Percentiles rank a stretch among this genome's conserved stretches.
These are phyloP conservation scores for Pogonocherus hispidulus DNA, from an alignment of 2,888 invertebrate genomes.

Conservation along the genomic window DNA sequence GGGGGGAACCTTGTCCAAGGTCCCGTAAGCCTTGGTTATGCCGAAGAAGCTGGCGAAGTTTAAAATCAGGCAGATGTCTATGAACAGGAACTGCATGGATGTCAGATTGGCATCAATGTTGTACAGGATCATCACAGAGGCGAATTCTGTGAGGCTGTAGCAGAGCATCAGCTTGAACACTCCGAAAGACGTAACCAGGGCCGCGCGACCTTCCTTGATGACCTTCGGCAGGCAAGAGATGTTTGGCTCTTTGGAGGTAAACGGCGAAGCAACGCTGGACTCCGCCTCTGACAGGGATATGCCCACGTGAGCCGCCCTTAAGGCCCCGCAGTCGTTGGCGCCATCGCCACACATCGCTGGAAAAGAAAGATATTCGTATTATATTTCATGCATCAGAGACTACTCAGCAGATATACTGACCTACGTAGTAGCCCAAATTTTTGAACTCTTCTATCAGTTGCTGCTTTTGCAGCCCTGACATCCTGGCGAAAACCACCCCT, in stretches of 20 bases:
- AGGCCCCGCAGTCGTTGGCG: constrained; percentile 95
- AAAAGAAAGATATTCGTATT: constrained; percentile 46
- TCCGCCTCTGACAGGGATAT: constrained; percentile 93
- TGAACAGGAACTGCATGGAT: constrained; percentile 77
- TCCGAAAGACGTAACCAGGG: constrained; percentile 95
- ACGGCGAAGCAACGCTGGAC: constrained; percentile 94
- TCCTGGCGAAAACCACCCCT: constrained; percentile 92
- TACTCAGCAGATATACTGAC: constrained; percentile 69
- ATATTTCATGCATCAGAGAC: not conserved
- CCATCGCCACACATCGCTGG: constrained; percentile 97
- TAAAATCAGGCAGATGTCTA: constrained; percentile 76
- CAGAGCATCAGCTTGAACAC: constrained; percentile 99
- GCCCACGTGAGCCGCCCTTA: constrained; percentile 93
- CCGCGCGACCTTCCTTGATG: constrained; percentile 90
- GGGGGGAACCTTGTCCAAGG: constrained; percentile 71
- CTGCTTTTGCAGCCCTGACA: constrained; percentile 96
- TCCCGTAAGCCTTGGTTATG: constrained; percentile 71
- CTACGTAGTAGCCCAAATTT: constrained; percentile 88
- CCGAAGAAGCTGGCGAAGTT: constrained; percentile 78
- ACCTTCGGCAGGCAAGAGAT: constrained; percentile 88
- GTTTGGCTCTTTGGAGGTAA: constrained; percentile 88
- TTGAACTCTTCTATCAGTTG: constrained; percentile 90
- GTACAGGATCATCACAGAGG: constrained; percentile 91
- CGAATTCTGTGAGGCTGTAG: constrained; percentile 93
- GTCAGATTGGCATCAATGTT: constrained; percentile 75